Conservation (phyloP, 2,888 invertebrate species). For the Isotomurus palustris region DNA sequence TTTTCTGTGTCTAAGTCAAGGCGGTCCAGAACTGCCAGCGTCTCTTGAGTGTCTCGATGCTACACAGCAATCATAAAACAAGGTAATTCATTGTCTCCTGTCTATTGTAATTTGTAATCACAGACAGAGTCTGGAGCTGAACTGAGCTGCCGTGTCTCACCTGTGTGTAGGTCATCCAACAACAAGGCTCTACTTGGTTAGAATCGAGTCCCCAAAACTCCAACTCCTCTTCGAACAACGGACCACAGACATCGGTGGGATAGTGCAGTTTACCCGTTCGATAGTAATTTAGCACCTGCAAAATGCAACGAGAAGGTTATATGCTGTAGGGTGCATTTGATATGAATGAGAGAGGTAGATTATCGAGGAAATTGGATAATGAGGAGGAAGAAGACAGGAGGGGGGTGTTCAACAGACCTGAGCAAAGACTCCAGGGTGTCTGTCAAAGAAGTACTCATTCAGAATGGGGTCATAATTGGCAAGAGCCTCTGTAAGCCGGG, state of each 20-base stretch:
- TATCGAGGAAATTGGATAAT: too few species aligned
- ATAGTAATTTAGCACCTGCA: slow-evolving; percentile 62
- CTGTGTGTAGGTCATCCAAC: slow-evolving; percentile 95
- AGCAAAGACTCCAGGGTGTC: slow-evolving; percentile 94
- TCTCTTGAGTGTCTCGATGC: slow-evolving; percentile 98
- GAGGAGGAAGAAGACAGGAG: too few species aligned
- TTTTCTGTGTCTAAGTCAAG: slow-evolving; percentile 97
- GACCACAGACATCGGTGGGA: slow-evolving; percentile 98
- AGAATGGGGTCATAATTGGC: slow-evolving; percentile 99
- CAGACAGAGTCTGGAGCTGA: neutral
- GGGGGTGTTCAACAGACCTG: too few species aligned
- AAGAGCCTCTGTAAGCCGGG: slow-evolving; percentile 89
- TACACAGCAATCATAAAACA: too few species aligned
- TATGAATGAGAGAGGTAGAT: too few species aligned
- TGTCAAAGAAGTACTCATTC: slow-evolving; percentile 99
- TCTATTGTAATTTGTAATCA: neutral
- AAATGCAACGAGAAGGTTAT: neutral
- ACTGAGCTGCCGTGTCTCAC: slow-evolving; percentile 19
- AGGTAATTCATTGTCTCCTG: neutral
- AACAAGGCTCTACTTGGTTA: slow-evolving; percentile 99
- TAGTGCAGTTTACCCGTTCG: slow-evolving; percentile 98
- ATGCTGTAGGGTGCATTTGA: too few species aligned
- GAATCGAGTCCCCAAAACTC: slow-evolving; percentile 99
- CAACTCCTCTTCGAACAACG: slow-evolving; percentile 96
- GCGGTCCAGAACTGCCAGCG: slow-evolving; percentile 92